Evolutionary conservation across 1,140 invertebrate species (phyloP), one percentile per base, ranked within the genome.

Genomic region (Eumaeus atala): DNA sequence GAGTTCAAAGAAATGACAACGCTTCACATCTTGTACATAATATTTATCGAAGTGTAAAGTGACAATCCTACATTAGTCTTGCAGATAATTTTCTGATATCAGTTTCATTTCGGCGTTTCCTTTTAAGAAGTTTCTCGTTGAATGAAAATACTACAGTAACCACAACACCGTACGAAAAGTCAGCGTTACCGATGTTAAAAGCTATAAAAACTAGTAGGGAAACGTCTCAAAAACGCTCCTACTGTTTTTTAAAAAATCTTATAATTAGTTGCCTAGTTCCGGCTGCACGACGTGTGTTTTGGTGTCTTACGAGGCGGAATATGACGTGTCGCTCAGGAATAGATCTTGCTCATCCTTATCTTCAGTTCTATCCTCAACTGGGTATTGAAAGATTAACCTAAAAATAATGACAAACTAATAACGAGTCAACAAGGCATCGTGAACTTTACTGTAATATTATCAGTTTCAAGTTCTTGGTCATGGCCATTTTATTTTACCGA

Each of bases 31-130:
- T 7, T 11, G 12, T 40, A 7, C 38, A 35, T 35, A 38, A 38
- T 40, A 40, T 40, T 12, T 17, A 44, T 9, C 12, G 16, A 17
- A 10, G 9, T 3, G 8, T 4, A 7, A 11, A 6, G 1, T 36
- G 28, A 8, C 17, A 35, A 12, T 16, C 34, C 33, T 50, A 34
- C 35, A 11, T 18, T 42, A n/a, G 36, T 36, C 17, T 36, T 28
- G 17, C 4, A 38, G 16, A 52, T 52, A 52, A 52, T 52, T 52
- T 42, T 14, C 51, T 17, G 36, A 52, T 52, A 37, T 52, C 51
- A 52, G 51, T 52, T 52, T 40, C 40, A 40, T 28, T 44, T 33
- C 38, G 51, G 51, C 21, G 40, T 52, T 52, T 37, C 40, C 51
- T 34, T 52, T 52, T 28, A 44, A 40, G 21, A 28, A 17, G 38